Conservation (phyloP, 2,888 invertebrate species). For the Rapana venosa region DNA sequence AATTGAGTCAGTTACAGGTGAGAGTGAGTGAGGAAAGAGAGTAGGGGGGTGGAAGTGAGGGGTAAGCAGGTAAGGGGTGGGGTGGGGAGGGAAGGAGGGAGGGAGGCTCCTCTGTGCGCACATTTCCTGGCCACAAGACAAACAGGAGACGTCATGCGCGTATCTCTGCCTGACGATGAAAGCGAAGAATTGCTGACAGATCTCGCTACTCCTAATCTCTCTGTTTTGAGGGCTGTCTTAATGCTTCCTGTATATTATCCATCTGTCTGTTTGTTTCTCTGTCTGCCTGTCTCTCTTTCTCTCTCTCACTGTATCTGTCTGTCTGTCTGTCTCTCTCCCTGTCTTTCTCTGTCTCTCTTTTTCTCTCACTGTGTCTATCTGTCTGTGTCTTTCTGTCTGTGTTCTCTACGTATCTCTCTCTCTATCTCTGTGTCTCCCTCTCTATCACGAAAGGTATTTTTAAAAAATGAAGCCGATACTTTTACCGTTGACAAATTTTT, state of each 20-base stretch:
- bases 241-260: neutral
- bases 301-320: too few species aligned
- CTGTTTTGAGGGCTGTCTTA: neutral
- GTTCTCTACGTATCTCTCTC: too few species aligned
- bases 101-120: neutral
- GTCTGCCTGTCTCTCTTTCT: too few species aligned
- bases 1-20: neutral
- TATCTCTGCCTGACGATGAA: neutral
- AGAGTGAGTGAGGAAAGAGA: conserved; percentile 18
- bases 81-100: neutral
- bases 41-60: neutral
- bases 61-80: neutral
- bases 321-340: too few species aligned
- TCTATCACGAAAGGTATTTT: too few species aligned
- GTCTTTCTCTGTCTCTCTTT: too few species aligned
- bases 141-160: neutral
- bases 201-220: too few species aligned
- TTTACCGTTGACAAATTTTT: too few species aligned
- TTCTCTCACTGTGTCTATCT: too few species aligned
- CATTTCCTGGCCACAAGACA: neutral
- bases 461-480: too few species aligned
- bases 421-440: too few species aligned
- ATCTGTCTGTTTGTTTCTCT: neutral
- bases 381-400: too few species aligned
- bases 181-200: neutral